Evolutionary conservation across 2,888 invertebrate species (phyloP).

Genomic region (Erannis defoliaria): DNA sequence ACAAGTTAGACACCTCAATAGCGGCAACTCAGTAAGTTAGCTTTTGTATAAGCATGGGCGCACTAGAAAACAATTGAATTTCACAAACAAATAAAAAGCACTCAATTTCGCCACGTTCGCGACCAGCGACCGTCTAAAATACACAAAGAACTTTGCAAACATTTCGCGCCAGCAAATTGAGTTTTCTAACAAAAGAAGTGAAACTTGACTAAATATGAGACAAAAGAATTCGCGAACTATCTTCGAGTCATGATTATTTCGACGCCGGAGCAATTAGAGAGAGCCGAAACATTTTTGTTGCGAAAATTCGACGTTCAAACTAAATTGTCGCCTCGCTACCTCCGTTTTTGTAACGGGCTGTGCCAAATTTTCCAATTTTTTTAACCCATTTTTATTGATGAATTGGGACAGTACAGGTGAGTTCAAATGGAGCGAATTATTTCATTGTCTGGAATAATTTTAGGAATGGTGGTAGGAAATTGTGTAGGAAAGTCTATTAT

Average conservation of each 20-base stretch:
- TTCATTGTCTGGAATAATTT: constrained; percentile 34
- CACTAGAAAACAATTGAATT: constrained; percentile 15
- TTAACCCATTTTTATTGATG: constrained; percentile 37
- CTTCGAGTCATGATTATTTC: constrained; percentile 27
- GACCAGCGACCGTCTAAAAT: constrained; percentile 6
- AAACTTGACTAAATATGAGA: constrained; percentile 28
- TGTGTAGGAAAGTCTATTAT: constrained; percentile 8
- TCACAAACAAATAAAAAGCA: constrained; percentile 19
- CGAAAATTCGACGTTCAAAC: constrained; percentile 22
- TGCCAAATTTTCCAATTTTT: constrained; percentile 38
- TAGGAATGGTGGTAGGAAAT: constrained; percentile 16
- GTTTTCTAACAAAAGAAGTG: constrained; percentile 32
- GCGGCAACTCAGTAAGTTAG: background rate
- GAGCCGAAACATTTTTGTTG: constrained; percentile 23
- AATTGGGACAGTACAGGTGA: constrained; percentile 37
- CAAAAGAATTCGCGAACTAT: constrained; percentile 26
- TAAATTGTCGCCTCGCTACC: constrained; percentile 14
- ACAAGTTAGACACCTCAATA: background rate
- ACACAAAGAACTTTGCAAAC: constrained; percentile 21
- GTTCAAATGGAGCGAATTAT: constrained; percentile 36
- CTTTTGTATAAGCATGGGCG: background rate
- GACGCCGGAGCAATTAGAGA: constrained; percentile 31
- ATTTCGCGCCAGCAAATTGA: constrained; percentile 24
- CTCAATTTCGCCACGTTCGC: constrained; percentile 12
- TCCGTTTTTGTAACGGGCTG: constrained; percentile 15